Percentiles rank a stretch among this genome's conserved stretches.
phyloP scores from a whole-genome alignment of 2,113 vertebrate species.

The Ardeotis arabs region DNA sequence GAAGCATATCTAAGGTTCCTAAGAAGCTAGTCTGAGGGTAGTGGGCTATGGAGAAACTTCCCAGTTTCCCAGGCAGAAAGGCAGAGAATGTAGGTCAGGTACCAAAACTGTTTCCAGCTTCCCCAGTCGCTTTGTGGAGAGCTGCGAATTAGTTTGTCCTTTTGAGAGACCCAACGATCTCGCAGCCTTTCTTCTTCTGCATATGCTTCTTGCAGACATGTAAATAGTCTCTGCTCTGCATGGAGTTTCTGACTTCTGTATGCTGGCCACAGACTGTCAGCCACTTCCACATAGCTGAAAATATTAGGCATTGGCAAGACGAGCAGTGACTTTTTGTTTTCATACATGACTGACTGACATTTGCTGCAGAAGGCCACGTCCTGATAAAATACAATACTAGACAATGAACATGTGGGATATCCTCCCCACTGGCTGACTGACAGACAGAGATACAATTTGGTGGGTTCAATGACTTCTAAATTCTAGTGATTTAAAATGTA shows the following conservation, averaged over 20 bases:
- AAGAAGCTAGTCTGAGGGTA: not conserved
- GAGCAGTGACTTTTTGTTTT: not conserved
- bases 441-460: not conserved
- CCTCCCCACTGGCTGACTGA: not conserved
- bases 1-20: not conserved
- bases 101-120: not conserved
- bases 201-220: not conserved
- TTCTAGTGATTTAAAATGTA: not conserved
- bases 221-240: not conserved
- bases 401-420: not conserved
- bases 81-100: not conserved
- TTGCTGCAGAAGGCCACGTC: not conserved
- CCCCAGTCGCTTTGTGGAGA: not conserved
- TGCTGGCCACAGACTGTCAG: not conserved
- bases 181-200: not conserved
- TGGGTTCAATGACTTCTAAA: not conserved
- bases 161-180: not conserved
- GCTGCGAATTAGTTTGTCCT: not conserved
- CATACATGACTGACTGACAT: not conserved
- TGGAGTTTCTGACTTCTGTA: not conserved
- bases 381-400: not conserved
- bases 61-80: not conserved
- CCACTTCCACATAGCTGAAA: not conserved
- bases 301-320: not conserved
- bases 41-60: no score